Percentiles rank a stretch among this genome's conserved stretches.
phyloP scores from a whole-genome alignment of 2,113 vertebrate genomes.

The Vombatus ursinus region DNA sequence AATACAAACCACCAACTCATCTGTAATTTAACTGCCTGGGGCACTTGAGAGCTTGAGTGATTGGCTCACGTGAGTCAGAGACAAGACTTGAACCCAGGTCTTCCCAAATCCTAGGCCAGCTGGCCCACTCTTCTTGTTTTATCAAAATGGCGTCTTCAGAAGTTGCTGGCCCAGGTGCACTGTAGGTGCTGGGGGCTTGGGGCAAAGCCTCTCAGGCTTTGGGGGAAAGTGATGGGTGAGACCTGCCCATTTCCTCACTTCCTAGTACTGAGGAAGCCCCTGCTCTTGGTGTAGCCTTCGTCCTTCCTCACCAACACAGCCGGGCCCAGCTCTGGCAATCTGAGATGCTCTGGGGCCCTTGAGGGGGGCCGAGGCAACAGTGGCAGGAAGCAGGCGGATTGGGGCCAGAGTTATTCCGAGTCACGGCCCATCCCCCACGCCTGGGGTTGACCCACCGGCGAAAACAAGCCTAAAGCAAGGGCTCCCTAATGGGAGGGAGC shows the following conservation, averaged over 20 bases:
- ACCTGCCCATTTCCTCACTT: background rate
- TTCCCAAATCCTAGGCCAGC: background rate
- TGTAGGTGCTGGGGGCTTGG: background rate
- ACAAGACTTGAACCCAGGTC: background rate
- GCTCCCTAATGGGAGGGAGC: background rate
- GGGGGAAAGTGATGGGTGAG: background rate
- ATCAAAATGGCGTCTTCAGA: background rate
- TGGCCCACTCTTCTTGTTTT: background rate
- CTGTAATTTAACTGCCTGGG: background rate
- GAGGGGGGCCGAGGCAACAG: background rate
- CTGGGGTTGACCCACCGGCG: background rate
- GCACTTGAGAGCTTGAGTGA: no score
- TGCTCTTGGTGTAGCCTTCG: background rate
- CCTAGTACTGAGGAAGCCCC: background rate
- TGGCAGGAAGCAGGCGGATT: background rate
- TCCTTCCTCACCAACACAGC: background rate
- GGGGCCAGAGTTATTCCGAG: background rate
- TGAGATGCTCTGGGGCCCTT: background rate
- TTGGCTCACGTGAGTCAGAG: no score
- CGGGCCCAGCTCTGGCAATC: background rate
- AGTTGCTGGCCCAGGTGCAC: background rate
- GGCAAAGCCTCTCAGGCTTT: no score
- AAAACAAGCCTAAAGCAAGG: background rate
- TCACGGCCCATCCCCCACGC: constrained; percentile 41
- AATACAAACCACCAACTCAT: background rate